Base-by-base conservation (phyloP, 2,113 vertebrate species). In the Guaruba guarouba region DNA sequence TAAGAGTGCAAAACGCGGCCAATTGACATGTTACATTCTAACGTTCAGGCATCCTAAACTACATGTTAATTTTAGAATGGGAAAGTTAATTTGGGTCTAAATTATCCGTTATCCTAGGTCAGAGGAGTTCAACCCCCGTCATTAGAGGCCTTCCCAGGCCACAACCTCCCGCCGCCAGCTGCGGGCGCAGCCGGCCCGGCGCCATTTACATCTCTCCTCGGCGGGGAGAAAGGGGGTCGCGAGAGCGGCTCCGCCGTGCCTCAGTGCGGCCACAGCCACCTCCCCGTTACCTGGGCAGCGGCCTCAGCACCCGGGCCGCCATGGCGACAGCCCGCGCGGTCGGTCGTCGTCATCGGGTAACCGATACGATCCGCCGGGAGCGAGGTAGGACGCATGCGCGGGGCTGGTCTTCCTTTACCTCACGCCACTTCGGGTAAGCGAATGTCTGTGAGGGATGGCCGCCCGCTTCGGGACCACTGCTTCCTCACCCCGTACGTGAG, bases 1-100 rank as follows among this genome's bases (percentile, higher is more conserved):
- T 8, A 10, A 23, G n/a, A 39, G 35, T 20, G 33, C 44, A 44
- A 28, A 22, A n/a, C 79, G 7, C 41, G 4, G 17, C 0, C 29
- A 17, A 4, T 6, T 5, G 18, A 17, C 12, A 0, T 0, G 20
- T 9, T 28, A 15, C 3, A 1, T 0, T 17, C 23, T 10, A 63
- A 9, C 2, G 3, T 19, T 35, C 18, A 6, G 7, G 24, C 6
- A 5, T 0, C 17, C n/a, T 3, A 18, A 41, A 31, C 2, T 7
- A 4, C 17, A 4, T 0, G 18, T 49, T 61, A 9, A 6, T 7
- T 67, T 35, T 2, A 33, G 16, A 59, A 37, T 0, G 48, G 52
- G 33, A 17, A 68, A 61, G 11, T 9, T 2, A 41, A 39, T 6
- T 5, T 18, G 23, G 78, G 54, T 57, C 75, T 44, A 17, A 51